Evolutionary conservation across 2,888 invertebrate species (phyloP).

Genomic region (Amblyjoppa proteus): DNA sequence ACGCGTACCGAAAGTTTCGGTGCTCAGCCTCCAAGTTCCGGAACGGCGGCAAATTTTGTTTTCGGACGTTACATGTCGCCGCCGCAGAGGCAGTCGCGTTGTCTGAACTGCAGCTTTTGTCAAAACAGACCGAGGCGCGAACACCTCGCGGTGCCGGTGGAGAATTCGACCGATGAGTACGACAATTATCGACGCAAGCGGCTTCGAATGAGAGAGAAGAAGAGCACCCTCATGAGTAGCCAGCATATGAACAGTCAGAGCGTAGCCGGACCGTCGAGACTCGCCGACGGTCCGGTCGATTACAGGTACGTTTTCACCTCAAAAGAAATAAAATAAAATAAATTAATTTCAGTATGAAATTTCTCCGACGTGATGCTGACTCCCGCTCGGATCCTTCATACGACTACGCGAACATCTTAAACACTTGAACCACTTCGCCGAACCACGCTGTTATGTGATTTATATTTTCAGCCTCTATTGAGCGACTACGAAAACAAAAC

Average conservation of each 20-base stretch:
- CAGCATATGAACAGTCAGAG: conserved; percentile 75
- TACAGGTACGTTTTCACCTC: conserved; percentile 76
- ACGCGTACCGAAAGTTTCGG: conserved; percentile 75
- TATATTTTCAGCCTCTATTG: conserved; percentile 54
- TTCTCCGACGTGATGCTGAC: neutral
- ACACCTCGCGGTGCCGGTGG: conserved; percentile 66
- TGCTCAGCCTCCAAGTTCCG: conserved; percentile 71
- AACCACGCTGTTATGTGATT: conserved; percentile 27
- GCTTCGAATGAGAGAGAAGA: conserved; percentile 74
- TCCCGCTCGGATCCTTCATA: conserved; percentile 3
- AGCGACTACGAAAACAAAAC: conserved; percentile 39
- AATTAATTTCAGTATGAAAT: conserved; percentile 27
- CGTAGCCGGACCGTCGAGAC: conserved; percentile 81
- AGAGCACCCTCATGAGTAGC: conserved; percentile 68
- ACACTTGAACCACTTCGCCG: neutral
- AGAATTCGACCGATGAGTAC: conserved; percentile 62
- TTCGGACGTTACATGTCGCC: conserved; percentile 75
- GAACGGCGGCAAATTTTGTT: conserved; percentile 74
- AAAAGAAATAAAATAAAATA: neutral
- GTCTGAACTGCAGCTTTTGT: conserved; percentile 76
- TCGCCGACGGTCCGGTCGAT: conserved; percentile 78
- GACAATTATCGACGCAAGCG: conserved; percentile 75
- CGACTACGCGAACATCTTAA: conserved; percentile 1
- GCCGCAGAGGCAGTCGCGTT: conserved; percentile 68
- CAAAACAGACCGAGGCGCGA: conserved; percentile 74